phyloP scores from a whole-genome alignment of 2,113 vertebrate genomes.

The Fukomys damarensis region DNA sequence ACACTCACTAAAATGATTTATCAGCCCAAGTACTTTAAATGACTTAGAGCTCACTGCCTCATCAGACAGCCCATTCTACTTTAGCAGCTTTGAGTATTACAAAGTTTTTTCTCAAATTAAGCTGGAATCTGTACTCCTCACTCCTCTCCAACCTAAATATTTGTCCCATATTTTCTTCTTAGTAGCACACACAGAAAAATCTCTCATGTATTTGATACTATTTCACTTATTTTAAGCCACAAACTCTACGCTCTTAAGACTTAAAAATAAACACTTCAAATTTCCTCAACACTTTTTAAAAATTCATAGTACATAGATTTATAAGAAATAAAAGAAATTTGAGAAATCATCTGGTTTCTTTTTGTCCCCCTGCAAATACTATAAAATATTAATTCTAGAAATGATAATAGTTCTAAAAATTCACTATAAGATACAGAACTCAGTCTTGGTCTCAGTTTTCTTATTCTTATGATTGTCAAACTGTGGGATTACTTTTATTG shows the following conservation, averaged over 20 bases:
- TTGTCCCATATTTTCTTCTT: not conserved
- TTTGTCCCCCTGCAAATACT: not conserved
- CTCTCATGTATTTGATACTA: not conserved
- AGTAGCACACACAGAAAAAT: not conserved
- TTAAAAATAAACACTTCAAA: not conserved
- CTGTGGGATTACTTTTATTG: not conserved
- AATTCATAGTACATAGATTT: not conserved
- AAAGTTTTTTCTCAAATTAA: not conserved
- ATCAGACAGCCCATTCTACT: not conserved
- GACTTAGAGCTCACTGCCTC: conserved; percentile 10
- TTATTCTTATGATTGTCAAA: not conserved
- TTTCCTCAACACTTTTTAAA: not conserved
- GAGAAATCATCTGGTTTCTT: not conserved
- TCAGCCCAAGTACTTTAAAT: conserved; percentile 21
- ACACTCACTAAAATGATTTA: conserved; percentile 35
- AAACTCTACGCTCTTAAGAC: not conserved
- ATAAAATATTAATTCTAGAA: not conserved
- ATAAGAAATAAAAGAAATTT: conserved; percentile 30
- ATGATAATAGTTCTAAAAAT: not conserved
- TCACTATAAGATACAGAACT: not conserved
- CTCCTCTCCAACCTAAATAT: not conserved
- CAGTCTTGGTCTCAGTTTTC: not conserved
- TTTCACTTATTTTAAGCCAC: not conserved
- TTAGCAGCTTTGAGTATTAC: not conserved
- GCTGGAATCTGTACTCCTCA: not conserved